A percentile compares a stretch with the other conserved stretches of the same genome.
phyloP scores from a whole-genome alignment of 92 coral and sea anemone species.

The Phenganax marumi region DNA sequence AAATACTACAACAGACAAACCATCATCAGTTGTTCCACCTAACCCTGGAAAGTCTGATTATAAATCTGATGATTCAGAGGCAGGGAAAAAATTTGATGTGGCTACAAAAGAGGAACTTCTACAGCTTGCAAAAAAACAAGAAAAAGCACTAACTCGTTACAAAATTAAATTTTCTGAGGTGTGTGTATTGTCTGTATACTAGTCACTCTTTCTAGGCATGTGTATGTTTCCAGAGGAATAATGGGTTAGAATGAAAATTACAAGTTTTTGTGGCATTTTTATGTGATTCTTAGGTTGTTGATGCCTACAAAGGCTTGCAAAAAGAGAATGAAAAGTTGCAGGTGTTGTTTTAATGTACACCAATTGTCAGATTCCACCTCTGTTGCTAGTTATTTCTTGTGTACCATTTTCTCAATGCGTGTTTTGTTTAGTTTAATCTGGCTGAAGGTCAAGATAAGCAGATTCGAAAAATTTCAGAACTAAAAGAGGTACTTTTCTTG shows the following conservation, averaged over 20 bases:
- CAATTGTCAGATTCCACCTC: neutral
- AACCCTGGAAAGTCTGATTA: constrained; percentile 70
- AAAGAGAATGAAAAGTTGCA: constrained; percentile 96
- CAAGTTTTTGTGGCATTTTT: neutral
- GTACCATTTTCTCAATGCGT: neutral
- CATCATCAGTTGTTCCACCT: constrained; percentile 52
- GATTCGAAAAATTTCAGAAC: constrained; percentile 87
- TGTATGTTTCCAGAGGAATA: neutral
- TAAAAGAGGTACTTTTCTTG: constrained; percentile 78
- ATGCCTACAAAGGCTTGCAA: constrained; percentile 90
- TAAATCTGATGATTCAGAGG: constrained; percentile 85
- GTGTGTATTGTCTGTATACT: neutral
- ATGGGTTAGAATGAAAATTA: neutral
- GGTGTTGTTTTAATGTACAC: constrained; percentile 36
- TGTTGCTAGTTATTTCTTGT: neutral
- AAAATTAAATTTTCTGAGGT: constrained; percentile 94
- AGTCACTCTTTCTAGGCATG: neutral
- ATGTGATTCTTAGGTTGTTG: constrained; percentile 68
- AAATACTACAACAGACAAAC: constrained; percentile 41
- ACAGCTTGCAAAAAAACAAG: constrained; percentile 77
- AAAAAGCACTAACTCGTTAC: constrained; percentile 76
- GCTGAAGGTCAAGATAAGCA: constrained; percentile 92
- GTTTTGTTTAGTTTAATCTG: constrained; percentile 60
- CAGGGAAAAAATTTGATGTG: constrained; percentile 75
- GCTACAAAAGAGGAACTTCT: constrained; percentile 81